Evolutionary conservation across 2,797 vertebrate species (phyloP).

Genomic region (Chelidonichthys spinosus): DNA sequence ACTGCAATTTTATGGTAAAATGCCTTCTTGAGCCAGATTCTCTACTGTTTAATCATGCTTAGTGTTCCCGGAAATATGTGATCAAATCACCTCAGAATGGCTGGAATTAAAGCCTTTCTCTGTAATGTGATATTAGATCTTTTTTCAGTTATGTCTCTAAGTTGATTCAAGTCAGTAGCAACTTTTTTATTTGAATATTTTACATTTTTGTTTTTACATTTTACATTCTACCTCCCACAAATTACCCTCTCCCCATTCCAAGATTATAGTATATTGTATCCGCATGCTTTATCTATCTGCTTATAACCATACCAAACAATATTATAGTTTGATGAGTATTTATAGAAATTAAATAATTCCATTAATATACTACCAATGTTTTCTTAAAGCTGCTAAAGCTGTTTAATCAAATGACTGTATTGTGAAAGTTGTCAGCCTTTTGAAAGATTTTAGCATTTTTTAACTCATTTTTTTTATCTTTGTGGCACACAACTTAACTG

Average conservation of each 20-base stretch:
- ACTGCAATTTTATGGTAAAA: slow-evolving; percentile 81
- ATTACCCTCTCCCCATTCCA: background rate
- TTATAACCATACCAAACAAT: background rate
- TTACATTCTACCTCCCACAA: too few relatives aligned
- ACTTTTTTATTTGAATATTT: background rate
- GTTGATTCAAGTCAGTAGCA: background rate
- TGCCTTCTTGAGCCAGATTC: slow-evolving; percentile 74
- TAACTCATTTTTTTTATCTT: background rate
- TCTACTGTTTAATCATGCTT: slow-evolving; percentile 80
- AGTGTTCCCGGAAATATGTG: slow-evolving; percentile 52
- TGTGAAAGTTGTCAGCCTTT: background rate
- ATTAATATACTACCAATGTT: background rate
- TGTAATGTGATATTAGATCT: slow-evolving; percentile 9
- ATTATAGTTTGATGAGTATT: background rate
- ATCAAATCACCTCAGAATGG: slow-evolving; percentile 39
- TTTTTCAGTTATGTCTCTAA: background rate
- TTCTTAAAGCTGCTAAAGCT: background rate
- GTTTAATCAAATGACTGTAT: too few relatives aligned
- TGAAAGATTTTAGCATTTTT: background rate
- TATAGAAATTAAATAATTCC: background rate
- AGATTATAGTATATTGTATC: background rate
- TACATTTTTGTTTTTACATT: background rate
- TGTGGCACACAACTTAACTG: background rate
- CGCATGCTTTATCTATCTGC: background rate
- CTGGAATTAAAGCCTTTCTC: slow-evolving; percentile 23